Evolutionary conservation across 1,140 invertebrate genomes (phyloP).

Genomic region (Dryas iulia): DNA sequence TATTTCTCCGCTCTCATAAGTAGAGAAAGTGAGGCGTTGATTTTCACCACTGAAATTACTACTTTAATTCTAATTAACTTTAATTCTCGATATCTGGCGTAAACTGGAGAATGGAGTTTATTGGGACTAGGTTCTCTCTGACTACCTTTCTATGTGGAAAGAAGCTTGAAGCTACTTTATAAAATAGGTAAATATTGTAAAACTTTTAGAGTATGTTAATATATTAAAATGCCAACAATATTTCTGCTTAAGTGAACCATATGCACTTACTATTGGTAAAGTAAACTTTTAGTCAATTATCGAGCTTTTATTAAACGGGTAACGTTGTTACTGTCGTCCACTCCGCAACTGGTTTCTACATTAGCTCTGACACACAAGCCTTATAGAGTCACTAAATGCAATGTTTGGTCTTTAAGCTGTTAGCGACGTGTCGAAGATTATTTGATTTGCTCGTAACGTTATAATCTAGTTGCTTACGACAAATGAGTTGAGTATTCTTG

Average conservation of each 20-base stretch:
- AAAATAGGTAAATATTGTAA: too few species aligned
- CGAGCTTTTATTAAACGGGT: constrained; percentile 39
- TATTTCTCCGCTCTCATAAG: too few species aligned
- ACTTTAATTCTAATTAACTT: not conserved
- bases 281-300: constrained; percentile 50
- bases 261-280: constrained; percentile 50
- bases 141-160: too few species aligned
- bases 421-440: constrained; percentile 34
- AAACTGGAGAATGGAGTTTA: too few species aligned
- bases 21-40: too few species aligned
- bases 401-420: constrained; percentile 41
- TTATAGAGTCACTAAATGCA: constrained; percentile 53
- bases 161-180: too few species aligned
- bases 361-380: constrained; percentile 58
- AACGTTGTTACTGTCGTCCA: constrained; percentile 39
- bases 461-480: constrained; percentile 6
- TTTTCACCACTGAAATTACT: not conserved
- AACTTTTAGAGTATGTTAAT: too few species aligned
- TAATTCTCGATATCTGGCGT: too few species aligned
- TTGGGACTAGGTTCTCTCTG: too few species aligned
- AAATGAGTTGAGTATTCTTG: not conserved
- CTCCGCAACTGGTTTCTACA: constrained; percentile 48
- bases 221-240: too few species aligned
- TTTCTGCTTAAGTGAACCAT: too few species aligned
- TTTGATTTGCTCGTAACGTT: constrained; percentile 16